Evolutionary conservation across 2,113 vertebrate genomes (phyloP).

Genomic region (Ascaphus truei): DNA sequence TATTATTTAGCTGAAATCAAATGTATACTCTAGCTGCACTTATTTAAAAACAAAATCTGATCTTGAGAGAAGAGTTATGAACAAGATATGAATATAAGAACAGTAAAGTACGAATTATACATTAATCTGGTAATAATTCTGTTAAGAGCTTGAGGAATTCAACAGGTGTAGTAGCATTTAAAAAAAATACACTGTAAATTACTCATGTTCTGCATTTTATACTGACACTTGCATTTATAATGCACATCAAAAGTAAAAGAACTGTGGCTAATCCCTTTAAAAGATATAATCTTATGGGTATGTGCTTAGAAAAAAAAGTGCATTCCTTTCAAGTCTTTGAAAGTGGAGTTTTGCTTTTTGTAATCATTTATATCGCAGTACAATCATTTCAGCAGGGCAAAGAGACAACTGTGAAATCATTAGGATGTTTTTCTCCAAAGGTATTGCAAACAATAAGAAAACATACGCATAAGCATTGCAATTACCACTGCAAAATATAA

Average conservation of each 20-base stretch:
- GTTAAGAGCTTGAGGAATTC: slow-evolving; percentile 6
- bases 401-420: no score
- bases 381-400: no score
- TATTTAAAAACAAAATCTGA: background rate
- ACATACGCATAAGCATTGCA: no score
- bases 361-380: no score
- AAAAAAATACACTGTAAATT: slow-evolving; percentile 1
- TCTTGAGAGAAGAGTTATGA: background rate
- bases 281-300: slow-evolving; percentile 12
- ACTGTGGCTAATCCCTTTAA: slow-evolving; percentile 19
- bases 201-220: slow-evolving; percentile 27
- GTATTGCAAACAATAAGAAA: no score
- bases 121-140: slow-evolving; percentile 30
- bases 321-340: background rate
- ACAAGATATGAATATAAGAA: background rate
- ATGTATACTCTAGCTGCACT: no score
- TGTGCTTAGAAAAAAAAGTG: slow-evolving; percentile 9
- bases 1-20: no score
- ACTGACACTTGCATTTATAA: slow-evolving; percentile 34
- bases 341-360: no score
- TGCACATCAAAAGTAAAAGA: background rate
- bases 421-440: no score
- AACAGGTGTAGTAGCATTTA: slow-evolving; percentile 32
- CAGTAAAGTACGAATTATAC: background rate
- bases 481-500: no score